Evolutionary conservation across 2,113 vertebrate genomes (phyloP), one percentile per base, ranked within the genome.

Genomic region (Alosa alosa): DNA sequence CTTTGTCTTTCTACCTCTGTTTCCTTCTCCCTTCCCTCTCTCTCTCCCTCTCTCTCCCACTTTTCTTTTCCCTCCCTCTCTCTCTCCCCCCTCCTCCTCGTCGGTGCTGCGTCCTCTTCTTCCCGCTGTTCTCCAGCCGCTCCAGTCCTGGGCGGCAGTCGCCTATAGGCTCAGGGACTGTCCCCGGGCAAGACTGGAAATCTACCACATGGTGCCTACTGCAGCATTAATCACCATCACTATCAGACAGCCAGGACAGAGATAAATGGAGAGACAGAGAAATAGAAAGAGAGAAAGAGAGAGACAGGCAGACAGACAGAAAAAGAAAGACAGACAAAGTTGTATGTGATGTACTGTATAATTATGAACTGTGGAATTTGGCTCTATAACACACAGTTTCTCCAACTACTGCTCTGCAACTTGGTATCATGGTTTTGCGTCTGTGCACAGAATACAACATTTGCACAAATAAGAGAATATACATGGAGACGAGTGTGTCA

Each of bases 141-240:
- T 68, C 50, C 52, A 17, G 81, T 72, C 86, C 86, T 52, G 50
- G 55, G 39, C n/a, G 83, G 83, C 60, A 82, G 82, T 85, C 50
- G 52, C 41, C 83, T 82, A 85, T 89, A 75, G 50, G 83, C 83
- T 88, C 85, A 72, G 18, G 86, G 64, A 81, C 84, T 90, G 87
- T 88, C 89, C 87, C 82, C 82, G 36, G 89, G 89, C 87, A 86
- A 86, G 57, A 82, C 78, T 78, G 55, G 81, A 84, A 50, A 81
- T 68, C 81, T 60, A 84, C 84, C 89, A 90, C 89, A 87, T 85
- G 84, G 82, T 36, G 82, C 82, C 81, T 85, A 82, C 84, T 72
- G 84, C 52, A 88, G 81, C 86, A 90, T 90, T 88, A 86, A 90
- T 90, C 85, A 85, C 82, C 86, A 85, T 83, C 52, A 83, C 84